These are phyloP conservation scores for Donacobius atricapilla DNA, from an alignment of 2,113 vertebrate species.

Conservation along the genomic window DNA sequence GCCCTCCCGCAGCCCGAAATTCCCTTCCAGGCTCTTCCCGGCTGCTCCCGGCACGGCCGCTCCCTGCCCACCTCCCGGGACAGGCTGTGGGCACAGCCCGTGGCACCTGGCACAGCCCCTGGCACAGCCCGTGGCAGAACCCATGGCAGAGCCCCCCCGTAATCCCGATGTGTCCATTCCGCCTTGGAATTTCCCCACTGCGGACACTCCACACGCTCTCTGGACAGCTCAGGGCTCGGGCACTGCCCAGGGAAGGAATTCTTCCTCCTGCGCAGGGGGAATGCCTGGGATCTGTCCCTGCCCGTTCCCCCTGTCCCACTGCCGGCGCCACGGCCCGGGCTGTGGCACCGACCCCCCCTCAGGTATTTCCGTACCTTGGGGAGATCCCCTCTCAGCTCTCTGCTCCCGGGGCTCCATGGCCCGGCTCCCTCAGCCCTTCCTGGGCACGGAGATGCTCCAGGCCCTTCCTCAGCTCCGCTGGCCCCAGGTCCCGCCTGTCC, in stretches of 20 bases:
- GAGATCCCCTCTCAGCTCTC: not conserved
- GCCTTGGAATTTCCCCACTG: rapidly evolving
- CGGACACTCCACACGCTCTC: not conserved
- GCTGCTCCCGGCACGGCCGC: too few species aligned
- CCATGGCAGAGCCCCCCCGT: not conserved
- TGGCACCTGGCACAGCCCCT: too few species aligned
- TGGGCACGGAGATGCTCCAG: not conserved
- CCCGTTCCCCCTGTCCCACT: rapidly evolving
- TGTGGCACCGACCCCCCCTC: not conserved
- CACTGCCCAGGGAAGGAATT: not conserved
- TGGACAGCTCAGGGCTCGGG: not conserved
- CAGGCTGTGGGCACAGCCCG: too few species aligned
- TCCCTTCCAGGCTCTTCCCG: too few species aligned
- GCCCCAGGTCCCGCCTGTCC: not conserved
- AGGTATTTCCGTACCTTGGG: rapidly evolving
- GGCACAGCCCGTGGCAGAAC: too few species aligned
- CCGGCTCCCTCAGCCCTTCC: not conserved
- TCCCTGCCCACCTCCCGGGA: too few species aligned
- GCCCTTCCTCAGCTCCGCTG: too few species aligned
- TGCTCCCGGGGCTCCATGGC: too few species aligned
- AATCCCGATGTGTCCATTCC: rapidly evolving
- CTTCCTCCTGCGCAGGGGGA: not conserved
- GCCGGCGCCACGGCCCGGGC: not conserved
- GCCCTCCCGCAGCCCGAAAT: not conserved
- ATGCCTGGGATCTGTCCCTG: not conserved